Evolutionary conservation across 2,888 invertebrate species (phyloP), one percentile per base, ranked within the genome.

Genomic region (Epistrophella euchroma): DNA sequence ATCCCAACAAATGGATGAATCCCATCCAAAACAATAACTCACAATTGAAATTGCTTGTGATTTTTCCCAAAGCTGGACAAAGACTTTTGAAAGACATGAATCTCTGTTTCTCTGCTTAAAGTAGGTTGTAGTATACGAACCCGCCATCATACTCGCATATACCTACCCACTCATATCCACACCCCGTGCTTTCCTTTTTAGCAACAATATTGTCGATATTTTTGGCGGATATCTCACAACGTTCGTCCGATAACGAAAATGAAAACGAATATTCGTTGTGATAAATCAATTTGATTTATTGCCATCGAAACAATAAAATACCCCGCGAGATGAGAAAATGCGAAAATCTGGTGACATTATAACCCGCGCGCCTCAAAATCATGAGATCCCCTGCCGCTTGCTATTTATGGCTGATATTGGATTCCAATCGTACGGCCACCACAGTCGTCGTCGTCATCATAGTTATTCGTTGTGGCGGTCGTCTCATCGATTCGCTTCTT

Each of bases 241-340:
- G 74, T 80, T 60, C 75, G 73, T 71, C 74, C 82, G 77, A 82
- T 82, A 86, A 77, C 86, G 82, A 86, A 86, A 86, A 78, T 86
- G 86, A 82, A 86, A 86, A 82, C 82, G 82, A 82, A 82, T 86
- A 86, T 86, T 86, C 86, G 82, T 70, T 64, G 58, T 77, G 74
- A 86, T 86, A 86, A 86, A 86, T 86, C 86, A 86, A 86, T 74
- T 86, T 86, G 86, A 86, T 86, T 86, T 86, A 86, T 82, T 74
- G 82, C 74, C 78, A 74, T 78, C 82, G 86, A 78, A 86, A 86
- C 86, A 86, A 86, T 86, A 82, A 86, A 82, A 82, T 73, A 74
- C 71, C 82, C 73, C 82, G 80, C 62, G 73, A 86, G 82, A 82
- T 82, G 86, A 86, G 86, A 82, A 74, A 82, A 86, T 86, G 68